Base-by-base conservation (phyloP, 2,113 vertebrate species). In the Coreoperca whiteheadi region DNA sequence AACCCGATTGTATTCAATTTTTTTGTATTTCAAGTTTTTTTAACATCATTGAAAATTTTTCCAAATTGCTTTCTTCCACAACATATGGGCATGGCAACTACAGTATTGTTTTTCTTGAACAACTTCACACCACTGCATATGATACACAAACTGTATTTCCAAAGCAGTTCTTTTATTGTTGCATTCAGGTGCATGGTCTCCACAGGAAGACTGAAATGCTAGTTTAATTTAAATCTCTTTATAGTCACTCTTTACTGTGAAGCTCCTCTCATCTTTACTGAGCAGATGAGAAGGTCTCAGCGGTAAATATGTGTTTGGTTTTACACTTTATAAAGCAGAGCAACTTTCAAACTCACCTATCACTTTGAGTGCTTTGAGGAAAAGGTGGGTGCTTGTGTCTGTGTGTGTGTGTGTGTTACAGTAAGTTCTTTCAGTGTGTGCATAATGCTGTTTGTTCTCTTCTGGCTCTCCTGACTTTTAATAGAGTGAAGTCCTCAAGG, bases 221-320 rank as follows among this genome's bases (percentile, higher is more conserved):
- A 25, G 32, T 79, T 51, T 71, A 56, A 77, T 81, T 83, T 69
- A 41, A 75, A 23, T 64, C 30, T 86, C 80, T 82, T 87, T 76
- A 74, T 73, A 68, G 68, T 86, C 60, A 51, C 61, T 76, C 8
- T 82, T 59, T 66, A 74, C 71, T 51, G 64, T 56, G 82, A 73
- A 85, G 68, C 74, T 77, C 46, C 39, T 64, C 83, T 86, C 83
- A 75, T 89, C 84, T 89, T 84, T 86, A 79, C 54, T 73, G 75
- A 90, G 86, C 57, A 67, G 67, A 68, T 79, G 32, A 87, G 83
- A 87, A 67, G 79, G 81, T 87, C 85, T 89, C 87, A 75, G 75
- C 2, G 59, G 85, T 64, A 87, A 91, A 85, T 79, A 65, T 81
- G 54, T 76, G 68, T 81, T 82, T 81, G 43, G 37, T 84, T 81